Conservation (phyloP, 2,113 vertebrate species). For the Thamnaconus septentrionalis region DNA sequence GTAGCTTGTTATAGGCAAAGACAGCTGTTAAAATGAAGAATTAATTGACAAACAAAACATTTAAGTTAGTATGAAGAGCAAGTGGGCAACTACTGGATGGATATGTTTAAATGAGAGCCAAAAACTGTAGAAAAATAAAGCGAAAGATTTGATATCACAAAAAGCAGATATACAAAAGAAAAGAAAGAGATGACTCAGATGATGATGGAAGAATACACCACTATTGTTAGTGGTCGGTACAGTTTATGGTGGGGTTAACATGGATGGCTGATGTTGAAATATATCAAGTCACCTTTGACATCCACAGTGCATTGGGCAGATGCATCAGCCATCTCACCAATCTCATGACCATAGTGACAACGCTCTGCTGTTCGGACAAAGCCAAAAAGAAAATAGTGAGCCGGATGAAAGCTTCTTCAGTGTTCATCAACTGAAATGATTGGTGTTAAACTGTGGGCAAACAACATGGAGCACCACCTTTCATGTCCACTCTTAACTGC, state of each 20-base stretch:
- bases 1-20: slow-evolving; percentile 64
- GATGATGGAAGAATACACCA: slow-evolving; percentile 64
- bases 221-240: slow-evolving; percentile 74
- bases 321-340: slow-evolving; percentile 77
- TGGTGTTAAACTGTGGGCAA: slow-evolving; percentile 54
- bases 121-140: slow-evolving; percentile 60
- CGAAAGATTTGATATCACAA: slow-evolving; percentile 47
- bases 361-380: slow-evolving; percentile 81
- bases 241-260: slow-evolving; percentile 69
- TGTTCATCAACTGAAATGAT: slow-evolving; percentile 44
- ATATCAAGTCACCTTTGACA: slow-evolving; percentile 80
- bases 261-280: slow-evolving; percentile 73
- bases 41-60: slow-evolving; percentile 64
- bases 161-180: slow-evolving; percentile 48
- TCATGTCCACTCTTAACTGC: slow-evolving; percentile 61
- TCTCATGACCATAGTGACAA: slow-evolving; percentile 76
- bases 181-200: slow-evolving; percentile 49
- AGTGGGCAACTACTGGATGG: slow-evolving; percentile 52
- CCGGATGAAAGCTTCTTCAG: slow-evolving; percentile 44
- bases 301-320: slow-evolving; percentile 75
- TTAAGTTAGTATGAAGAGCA: slow-evolving; percentile 67
- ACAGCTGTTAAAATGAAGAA: slow-evolving; percentile 72
- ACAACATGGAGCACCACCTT: slow-evolving; percentile 74
- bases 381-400: slow-evolving; percentile 81
- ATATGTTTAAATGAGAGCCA: slow-evolving; percentile 62